phyloP scores from a whole-genome alignment of 2,888 invertebrate genomes.

The Hanleya hanleyi region DNA sequence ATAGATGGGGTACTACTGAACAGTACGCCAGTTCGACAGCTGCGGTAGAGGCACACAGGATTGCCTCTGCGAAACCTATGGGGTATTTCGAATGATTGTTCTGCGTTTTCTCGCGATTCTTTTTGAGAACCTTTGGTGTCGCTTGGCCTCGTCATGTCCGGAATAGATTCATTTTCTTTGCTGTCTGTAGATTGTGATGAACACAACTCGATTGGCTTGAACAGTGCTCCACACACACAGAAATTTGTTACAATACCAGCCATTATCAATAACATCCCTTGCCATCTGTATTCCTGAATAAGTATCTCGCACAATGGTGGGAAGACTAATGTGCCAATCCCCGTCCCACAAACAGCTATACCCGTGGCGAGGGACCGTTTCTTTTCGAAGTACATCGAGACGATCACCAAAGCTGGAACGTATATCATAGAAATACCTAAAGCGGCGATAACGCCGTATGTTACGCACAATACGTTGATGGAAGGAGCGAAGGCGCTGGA shows the following conservation, averaged over 20 bases:
- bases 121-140: no score
- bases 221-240: conserved; percentile 31
- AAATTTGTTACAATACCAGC: conserved; percentile 40
- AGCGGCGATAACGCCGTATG: conserved; percentile 37
- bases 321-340: conserved; percentile 44
- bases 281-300: conserved; percentile 44
- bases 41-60: no score
- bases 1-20: background rate
- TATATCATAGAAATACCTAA: conserved; percentile 43
- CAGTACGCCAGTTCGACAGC: background rate
- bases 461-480: conserved; percentile 28
- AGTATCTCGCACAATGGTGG: conserved; percentile 46
- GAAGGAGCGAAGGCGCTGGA: conserved; percentile 74
- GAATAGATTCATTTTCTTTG: no score
- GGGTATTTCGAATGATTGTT: no score
- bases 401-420: conserved; percentile 37
- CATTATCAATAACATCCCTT: conserved; percentile 45
- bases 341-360: background rate
- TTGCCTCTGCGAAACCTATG: no score
- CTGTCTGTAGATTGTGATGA: no score
- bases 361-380: background rate
- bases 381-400: conserved; percentile 44
- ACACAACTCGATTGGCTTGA: no score
- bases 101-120: no score
- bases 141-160: no score